Percentiles rank a stretch among this genome's conserved stretches.
These are phyloP conservation scores for Piprites chloris DNA, from an alignment of 2,113 vertebrate genomes.

Conservation along the genomic window DNA sequence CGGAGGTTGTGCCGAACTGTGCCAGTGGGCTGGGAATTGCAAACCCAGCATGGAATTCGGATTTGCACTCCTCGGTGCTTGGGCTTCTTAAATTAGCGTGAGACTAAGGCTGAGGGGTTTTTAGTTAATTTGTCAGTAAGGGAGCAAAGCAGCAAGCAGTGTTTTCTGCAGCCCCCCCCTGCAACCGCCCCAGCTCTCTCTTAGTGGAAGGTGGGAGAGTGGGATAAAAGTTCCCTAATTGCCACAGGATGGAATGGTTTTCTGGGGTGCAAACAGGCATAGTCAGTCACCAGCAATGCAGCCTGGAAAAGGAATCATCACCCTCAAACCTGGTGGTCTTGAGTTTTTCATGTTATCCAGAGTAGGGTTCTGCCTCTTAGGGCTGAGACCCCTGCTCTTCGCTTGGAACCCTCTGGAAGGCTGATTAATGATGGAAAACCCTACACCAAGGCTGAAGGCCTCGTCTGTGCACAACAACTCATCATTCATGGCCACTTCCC, in stretches of 20 bases:
- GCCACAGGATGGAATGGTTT: not conserved
- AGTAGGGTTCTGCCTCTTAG: rapidly evolving
- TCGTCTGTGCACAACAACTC: not conserved
- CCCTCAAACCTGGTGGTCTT: not conserved
- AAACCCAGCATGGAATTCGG: not conserved
- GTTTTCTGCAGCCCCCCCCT: not conserved
- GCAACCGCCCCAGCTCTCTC: not conserved
- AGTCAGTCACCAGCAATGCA: not conserved
- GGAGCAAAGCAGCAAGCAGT: not conserved
- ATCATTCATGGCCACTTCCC: not conserved
- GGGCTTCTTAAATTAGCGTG: not conserved
- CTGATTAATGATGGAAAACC: not conserved
- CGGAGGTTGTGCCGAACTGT: not conserved
- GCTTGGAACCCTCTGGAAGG: rapidly evolving
- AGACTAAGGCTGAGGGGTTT: not conserved
- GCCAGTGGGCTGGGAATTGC: not conserved
- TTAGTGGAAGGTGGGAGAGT: not conserved
- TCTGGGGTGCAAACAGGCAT: not conserved
- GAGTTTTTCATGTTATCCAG: not conserved
- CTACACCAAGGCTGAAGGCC: not conserved
- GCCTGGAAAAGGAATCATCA: not conserved
- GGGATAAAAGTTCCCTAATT: not conserved
- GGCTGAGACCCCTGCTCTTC: not conserved
- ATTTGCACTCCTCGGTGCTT: not conserved
- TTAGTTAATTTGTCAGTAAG: not conserved